Base-by-base conservation (phyloP, 2,888 invertebrate species). In the Mythimna impura region DNA sequence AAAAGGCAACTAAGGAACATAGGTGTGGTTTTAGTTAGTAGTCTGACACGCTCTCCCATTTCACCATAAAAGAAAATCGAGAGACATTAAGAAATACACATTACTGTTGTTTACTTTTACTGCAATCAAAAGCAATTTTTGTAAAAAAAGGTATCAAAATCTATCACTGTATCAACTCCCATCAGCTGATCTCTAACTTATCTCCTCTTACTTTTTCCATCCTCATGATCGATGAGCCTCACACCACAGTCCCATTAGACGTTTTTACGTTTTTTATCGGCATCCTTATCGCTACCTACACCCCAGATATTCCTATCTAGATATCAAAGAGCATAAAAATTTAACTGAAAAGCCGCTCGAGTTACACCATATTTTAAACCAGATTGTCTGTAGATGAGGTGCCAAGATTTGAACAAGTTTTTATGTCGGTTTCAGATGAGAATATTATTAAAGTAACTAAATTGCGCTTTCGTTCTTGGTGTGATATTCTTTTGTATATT, bases 211-310 rank as follows among this genome's bases (percentile, higher is more conserved):
- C 64, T 70, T 61, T 71, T 64, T 64, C 62, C 40, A 60, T 52
- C 12, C 87, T 76, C 78, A 89, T 92, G 92, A 93, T 92, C 89
- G 91, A 93, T 92, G 88, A 83, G 76, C 79, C 83, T 66, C 78
- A 66, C 75, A 81, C 80, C 81, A 71, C 80, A 71, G 72, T 5
- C 34, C 80, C 86, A 88, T 91, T 89, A 91, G 80, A 85, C 80
- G 40, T 84, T 87, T 88, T 71, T 30, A 74, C 78, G 34, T 71
- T 54, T 78, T 78, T 90, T 86, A 86, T 87, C 86, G 81, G 61
- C 61, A 54, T 76, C 79, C 62, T 87, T 89, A 88, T 86, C 87
- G 76, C 64, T 66, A 74, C 78, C 63, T 65, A 30, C 80, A 71
- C 61, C 47, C 68, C 74, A 71, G 80, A 84, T 87, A 79, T 76